A percentile compares a stretch with the other conserved stretches of the same genome.
Conservation (phyloP, 64 coral and sea anemone species). For the Stichodactyla mertensii region DNA sequence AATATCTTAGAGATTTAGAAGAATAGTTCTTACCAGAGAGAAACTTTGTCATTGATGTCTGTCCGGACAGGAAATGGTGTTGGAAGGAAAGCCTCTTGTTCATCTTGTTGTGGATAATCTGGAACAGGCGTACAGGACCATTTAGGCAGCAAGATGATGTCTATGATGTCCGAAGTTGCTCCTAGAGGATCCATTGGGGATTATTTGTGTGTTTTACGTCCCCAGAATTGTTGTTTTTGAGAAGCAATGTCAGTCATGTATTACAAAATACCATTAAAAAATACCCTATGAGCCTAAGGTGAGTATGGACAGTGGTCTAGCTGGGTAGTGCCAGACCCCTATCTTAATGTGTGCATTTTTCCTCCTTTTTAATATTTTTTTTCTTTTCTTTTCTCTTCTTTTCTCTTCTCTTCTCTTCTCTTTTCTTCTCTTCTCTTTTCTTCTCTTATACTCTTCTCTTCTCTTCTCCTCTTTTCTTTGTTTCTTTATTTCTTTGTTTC, state of each 20-base stretch:
- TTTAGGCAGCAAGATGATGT: slow-evolving; percentile 67
- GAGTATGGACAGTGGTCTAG: neutral
- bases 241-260: neutral
- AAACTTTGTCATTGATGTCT: slow-evolving; percentile 77
- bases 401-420: neutral
- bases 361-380: neutral
- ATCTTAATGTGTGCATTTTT: neutral
- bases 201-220: neutral
- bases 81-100: neutral
- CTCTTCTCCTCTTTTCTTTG: no score
- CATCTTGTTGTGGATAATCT: slow-evolving; percentile 7
- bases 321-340: neutral
- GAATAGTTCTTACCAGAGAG: slow-evolving; percentile 49
- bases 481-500: no score
- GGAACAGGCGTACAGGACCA: slow-evolving; percentile 60
- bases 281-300: neutral
- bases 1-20: neutral
- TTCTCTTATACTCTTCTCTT: no score
- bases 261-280: slow-evolving; percentile 2
- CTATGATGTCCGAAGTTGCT: slow-evolving; percentile 51
- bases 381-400: neutral
- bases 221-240: neutral
- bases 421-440: neutral
- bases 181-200: slow-evolving; percentile 79
- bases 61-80: slow-evolving; percentile 63